Base-by-base conservation (phyloP, 2,888 invertebrate genomes). In the Drosophila recens region DNA sequence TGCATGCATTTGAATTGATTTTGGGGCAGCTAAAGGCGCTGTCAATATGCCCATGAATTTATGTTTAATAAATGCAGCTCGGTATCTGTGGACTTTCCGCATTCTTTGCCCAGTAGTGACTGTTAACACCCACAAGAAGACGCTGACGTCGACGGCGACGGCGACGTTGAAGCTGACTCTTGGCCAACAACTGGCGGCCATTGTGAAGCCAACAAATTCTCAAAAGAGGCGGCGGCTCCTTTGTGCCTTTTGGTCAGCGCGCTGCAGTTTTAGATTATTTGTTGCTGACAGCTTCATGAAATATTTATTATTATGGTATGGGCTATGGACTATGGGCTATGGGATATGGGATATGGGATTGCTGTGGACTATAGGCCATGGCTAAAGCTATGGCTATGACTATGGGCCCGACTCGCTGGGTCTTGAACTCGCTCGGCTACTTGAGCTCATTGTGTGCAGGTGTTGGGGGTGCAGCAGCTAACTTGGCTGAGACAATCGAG, bases 271-370 rank as follows among this genome's bases (percentile, higher is more conserved):
- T 88, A 87, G 87, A 90, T 87, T 87, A 90, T 89, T 87, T 89
- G 88, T 80, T 83, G 88, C 87, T 86, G 88, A 88, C 90, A 90
- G 90, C 86, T 83, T 89, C 88, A 88, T 90, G 90, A 90, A 89
- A 90, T 89, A 89, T 87, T 87, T 87, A 87, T 87, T 86, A 84
- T 84, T 87, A 84, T 84, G 89, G 88, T 74, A 70, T 56, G 49
- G 61, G 40, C 46, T 33, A 34, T 40, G 43, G 40, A 30, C 13
- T 27, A 38, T 54, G 43, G 34, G 23, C 13, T 27, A 38, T 54
- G 34, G 68, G 20, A 17, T 40, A 15, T 36, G 38, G 45, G 23
- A 23, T 27, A 38, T 54, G 43, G 40, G n/a, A n/a, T n/a, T n/a
- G 34, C 13, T 27, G 33, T 54, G 34, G 68, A 15, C 27, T 34